Conservation (phyloP, 2,797 vertebrate species). For the Clamator glandarius region DNA sequence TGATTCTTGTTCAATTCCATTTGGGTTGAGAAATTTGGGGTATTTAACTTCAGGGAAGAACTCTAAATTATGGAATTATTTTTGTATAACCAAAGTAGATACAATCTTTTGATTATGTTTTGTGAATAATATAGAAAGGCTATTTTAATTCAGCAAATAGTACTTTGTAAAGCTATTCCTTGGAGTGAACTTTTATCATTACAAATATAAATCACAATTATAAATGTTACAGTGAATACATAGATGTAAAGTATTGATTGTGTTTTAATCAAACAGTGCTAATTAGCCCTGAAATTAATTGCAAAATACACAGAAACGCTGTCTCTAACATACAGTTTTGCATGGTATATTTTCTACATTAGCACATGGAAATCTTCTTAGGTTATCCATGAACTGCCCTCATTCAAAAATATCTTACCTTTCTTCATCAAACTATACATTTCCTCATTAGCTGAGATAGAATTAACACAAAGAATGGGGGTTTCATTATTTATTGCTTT, state of each 20-base stretch:
- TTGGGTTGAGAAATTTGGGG: not conserved
- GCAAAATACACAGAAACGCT: not conserved
- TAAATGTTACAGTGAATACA: not conserved
- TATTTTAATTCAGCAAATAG: not conserved
- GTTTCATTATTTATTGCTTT: constrained; percentile 3
- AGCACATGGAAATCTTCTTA: not conserved
- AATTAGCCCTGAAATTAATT: not conserved
- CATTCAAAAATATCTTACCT: not conserved
- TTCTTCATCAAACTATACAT: constrained; percentile 4
- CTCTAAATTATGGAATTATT: not conserved
- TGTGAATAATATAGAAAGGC: not conserved
- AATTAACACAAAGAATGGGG: not conserved
- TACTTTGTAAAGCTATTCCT: not conserved
- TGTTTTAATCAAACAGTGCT: not conserved
- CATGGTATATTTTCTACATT: not conserved
- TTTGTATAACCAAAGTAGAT: not conserved
- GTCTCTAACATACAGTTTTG: not conserved
- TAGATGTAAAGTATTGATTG: not conserved
- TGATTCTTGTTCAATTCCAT: not conserved
- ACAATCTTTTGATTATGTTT: not conserved
- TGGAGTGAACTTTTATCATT: not conserved
- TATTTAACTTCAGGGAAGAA: not conserved
- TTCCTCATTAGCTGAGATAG: constrained; percentile 43
- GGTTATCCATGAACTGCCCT: not conserved
- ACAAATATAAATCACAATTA: not conserved